Percentiles rank a stretch among this genome's conserved stretches.
phyloP scores from a whole-genome alignment of 30 jellyfish, hydroid and myxozoan species.

The Mastigias papua region DNA sequence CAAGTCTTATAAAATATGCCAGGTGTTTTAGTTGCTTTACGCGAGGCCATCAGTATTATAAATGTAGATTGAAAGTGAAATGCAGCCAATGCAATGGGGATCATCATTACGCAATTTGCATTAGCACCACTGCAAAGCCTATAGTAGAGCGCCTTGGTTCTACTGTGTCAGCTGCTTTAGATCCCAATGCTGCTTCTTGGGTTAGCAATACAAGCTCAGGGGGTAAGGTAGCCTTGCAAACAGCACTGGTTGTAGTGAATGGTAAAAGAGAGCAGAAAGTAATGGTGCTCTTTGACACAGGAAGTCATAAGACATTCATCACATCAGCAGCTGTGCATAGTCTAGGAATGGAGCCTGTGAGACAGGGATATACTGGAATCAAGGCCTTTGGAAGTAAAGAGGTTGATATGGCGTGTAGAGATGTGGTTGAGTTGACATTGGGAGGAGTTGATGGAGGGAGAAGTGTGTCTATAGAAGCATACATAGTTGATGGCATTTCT shows the following conservation, averaged over 20 bases:
- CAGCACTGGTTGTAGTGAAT: slow-evolving; percentile 71
- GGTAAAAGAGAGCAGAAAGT: slow-evolving; percentile 49
- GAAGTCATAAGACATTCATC: slow-evolving; percentile 74
- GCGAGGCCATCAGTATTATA: slow-evolving; percentile 8
- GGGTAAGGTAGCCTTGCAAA: slow-evolving; percentile 77
- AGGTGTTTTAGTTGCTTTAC: slow-evolving; percentile 34
- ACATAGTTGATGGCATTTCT: slow-evolving; percentile 13
- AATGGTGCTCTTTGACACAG: slow-evolving; percentile 69
- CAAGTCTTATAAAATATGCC: slow-evolving; percentile 1
- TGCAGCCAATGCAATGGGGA: slow-evolving; percentile 6
- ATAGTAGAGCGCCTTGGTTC: slow-evolving; percentile 11
- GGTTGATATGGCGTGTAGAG: slow-evolving; percentile 54
- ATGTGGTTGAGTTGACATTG: slow-evolving; percentile 47
- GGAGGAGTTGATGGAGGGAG: neutral
- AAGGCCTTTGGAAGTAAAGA: slow-evolving; percentile 73
- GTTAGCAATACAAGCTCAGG: slow-evolving; percentile 56
- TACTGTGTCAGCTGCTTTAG: slow-evolving; percentile 16
- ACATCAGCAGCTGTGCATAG: slow-evolving; percentile 61
- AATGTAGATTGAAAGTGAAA: neutral
- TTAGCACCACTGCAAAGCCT: neutral
- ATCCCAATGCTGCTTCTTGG: slow-evolving; percentile 61
- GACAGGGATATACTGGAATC: slow-evolving; percentile 39
- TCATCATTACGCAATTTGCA: slow-evolving; percentile 25
- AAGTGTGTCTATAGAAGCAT: slow-evolving; percentile 16
- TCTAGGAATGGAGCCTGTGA: slow-evolving; percentile 71